Evolutionary conservation across 2,888 invertebrate species (phyloP).

Genomic region (Microplitis deprimator): DNA sequence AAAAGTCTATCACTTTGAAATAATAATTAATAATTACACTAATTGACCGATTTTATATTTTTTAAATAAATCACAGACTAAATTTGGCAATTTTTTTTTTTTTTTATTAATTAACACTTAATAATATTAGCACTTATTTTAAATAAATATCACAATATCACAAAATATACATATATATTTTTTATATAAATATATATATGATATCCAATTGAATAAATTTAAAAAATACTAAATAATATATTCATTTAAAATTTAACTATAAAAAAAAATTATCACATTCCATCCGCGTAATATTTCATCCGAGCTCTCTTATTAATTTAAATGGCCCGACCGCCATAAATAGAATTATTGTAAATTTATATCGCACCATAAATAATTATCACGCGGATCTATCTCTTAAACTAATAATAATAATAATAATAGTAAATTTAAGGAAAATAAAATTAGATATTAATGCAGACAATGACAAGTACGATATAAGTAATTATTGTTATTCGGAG

Average conservation of each 20-base stretch:
- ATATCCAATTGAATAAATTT: not conserved
- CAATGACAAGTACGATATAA: no score
- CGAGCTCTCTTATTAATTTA: constrained; percentile 52
- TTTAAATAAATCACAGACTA: not conserved
- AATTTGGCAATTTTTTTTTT: constrained; percentile 6
- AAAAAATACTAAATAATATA: no score
- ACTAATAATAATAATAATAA: no score
- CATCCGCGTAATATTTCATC: constrained; percentile 44
- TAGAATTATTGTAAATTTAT: constrained; percentile 36
- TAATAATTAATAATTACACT: not conserved
- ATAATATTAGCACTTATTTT: not conserved
- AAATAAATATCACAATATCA: not conserved
- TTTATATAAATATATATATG: not conserved
- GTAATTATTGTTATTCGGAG: not conserved
- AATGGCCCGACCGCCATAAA: constrained; percentile 52
- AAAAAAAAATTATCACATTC: constrained; percentile 26
- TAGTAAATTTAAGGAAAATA: no score
- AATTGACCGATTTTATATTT: not conserved
- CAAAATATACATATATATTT: not conserved
- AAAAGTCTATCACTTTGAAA: no score
- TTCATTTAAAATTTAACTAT: constrained; percentile 11
- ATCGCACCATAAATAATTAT: no score
- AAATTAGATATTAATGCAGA: no score
- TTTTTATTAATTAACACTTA: not conserved
- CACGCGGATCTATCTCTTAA: no score